A percentile compares a stretch with the other conserved stretches of the same genome.
Evolutionary conservation across 2,888 invertebrate genomes (phyloP).

Genomic region (Sphinx pinastri): DNA sequence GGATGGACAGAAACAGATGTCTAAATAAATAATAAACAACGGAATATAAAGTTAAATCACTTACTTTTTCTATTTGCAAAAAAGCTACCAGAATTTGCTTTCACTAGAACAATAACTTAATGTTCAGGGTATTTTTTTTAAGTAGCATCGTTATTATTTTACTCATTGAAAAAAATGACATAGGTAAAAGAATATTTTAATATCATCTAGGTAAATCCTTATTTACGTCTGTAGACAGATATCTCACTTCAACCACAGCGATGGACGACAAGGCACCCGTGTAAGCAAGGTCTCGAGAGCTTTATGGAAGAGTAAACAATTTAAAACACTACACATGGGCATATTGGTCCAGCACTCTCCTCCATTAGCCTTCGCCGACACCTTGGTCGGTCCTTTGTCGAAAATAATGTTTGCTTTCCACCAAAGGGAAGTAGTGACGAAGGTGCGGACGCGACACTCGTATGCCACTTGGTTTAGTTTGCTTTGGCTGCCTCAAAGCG

Average conservation of each 20-base stretch:
- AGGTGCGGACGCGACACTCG: constrained; percentile 73
- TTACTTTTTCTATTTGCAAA: too few species aligned
- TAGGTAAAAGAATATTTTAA: neutral
- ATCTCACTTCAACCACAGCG: constrained; percentile 53
- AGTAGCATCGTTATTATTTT: neutral
- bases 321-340: constrained; percentile 81
- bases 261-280: constrained; percentile 56
- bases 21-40: too few species aligned
- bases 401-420: constrained; percentile 73
- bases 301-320: constrained; percentile 83
- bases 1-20: too few species aligned
- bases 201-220: constrained; percentile 43
- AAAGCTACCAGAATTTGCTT: too few species aligned
- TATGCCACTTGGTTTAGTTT: constrained; percentile 66
- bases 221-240: constrained; percentile 55
- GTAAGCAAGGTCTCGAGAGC: constrained; percentile 67
- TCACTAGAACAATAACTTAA: too few species aligned
- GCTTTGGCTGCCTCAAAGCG: constrained; percentile 57
- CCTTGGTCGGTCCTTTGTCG: constrained; percentile 74
- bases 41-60: too few species aligned
- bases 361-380: constrained; percentile 80
- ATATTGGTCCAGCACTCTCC: constrained; percentile 81
- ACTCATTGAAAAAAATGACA: neutral
- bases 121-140: neutral
- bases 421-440: constrained; percentile 45